These are phyloP conservation scores for Budorcas taxicolor DNA, from an alignment of 2,113 vertebrate genomes.

Conservation along the genomic window DNA sequence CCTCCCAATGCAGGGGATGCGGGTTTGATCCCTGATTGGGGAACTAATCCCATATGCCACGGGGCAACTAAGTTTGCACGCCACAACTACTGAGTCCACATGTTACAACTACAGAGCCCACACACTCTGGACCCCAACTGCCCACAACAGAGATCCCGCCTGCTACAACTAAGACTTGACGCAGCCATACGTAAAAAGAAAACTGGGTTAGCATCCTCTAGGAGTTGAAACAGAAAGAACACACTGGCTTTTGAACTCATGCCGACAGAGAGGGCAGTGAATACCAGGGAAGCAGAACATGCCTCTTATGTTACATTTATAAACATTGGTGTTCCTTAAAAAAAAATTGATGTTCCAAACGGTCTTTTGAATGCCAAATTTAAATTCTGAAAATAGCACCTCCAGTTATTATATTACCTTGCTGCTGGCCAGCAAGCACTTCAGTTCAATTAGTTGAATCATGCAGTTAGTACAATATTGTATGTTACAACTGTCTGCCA, in stretches of 20 bases:
- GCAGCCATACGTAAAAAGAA: background rate
- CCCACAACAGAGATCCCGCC: background rate
- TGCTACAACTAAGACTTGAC: background rate
- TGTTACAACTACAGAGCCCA: background rate
- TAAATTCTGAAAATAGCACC: background rate
- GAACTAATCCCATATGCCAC: background rate
- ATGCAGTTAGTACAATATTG: background rate
- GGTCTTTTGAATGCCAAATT: background rate
- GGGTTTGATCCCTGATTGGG: background rate
- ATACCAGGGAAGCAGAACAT: background rate
- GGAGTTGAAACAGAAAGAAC: background rate
- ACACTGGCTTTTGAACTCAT: background rate
- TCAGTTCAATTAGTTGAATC: constrained; percentile 18
- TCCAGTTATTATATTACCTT: background rate
- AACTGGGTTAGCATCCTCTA: fast-evolving
- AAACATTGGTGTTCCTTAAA: background rate
- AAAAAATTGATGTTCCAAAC: background rate
- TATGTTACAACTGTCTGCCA: background rate
- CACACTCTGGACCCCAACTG: background rate
- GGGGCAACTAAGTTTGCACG: background rate
- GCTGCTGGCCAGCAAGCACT: background rate
- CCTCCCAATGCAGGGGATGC: background rate
- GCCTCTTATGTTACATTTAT: background rate
- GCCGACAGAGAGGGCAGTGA: background rate
- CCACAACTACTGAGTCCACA: background rate